Base-by-base conservation (phyloP, 2,797 vertebrate species). In the Crenuchus spilurus region DNA sequence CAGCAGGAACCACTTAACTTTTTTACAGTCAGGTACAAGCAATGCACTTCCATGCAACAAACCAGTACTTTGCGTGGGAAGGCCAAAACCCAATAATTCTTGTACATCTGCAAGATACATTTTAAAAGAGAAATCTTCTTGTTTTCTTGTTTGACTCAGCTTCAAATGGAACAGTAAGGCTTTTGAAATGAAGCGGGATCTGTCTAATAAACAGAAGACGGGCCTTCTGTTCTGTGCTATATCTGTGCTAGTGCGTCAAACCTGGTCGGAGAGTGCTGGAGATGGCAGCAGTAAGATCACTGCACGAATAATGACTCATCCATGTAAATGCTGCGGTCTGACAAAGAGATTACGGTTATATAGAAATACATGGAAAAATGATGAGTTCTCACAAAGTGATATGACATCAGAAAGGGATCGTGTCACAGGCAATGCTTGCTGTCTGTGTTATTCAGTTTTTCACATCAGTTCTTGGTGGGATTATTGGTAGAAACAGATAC, bases 191-290 rank as follows among this genome's bases (percentile, higher is more conserved):
- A 37, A 49, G 62, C 72, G 28, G 44, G 42, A 31, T 51, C 33
- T 48, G 20, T 41, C 41, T 31, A 41, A 48, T 64, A 44, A 46
- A 51, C 42, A 37, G 26, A 48, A 33, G 67, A 20, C 1, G 0
- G 26, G 69, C 18, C 41, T 41, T 49, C 37, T 57, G 49, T 57
- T 57, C 33, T 26, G 63, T 16, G 37, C 58, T 66, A 64, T 75
- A 69, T 66, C 28, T 64, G 55, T 58, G 28, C 52, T 9, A 2
- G 39, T 69, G 74, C 51, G 54, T 75, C 68, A 72, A 37, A 51
- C 13, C 18, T 9, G 71, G 62, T 72, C 75, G 70, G 41, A 31
- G 44, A 63, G 42, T 44, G 28, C 55, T 51, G 41, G 46, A 46
- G 42, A 54, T 35, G 20, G 30, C 18, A 52, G 41, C n/a, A 57